These are phyloP conservation scores for Palythoa grandiflora DNA, from an alignment of 92 coral and sea anemone genomes.

Conservation along the genomic window DNA sequence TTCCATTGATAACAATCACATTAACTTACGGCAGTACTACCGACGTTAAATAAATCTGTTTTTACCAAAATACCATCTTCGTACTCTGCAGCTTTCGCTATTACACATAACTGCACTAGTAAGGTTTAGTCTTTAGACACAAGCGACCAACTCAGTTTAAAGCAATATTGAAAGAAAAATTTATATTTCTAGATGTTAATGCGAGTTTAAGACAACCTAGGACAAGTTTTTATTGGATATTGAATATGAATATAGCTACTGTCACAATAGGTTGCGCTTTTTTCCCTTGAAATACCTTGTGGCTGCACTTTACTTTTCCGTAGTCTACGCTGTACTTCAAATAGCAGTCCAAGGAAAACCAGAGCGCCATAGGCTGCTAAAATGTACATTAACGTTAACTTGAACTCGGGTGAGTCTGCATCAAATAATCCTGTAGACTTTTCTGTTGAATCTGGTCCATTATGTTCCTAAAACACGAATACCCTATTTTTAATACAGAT, in stretches of 20 bases:
- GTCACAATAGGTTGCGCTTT: neutral
- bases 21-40: too few relatives aligned
- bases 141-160: too few relatives aligned
- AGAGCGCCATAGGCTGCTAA: neutral
- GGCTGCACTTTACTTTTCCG: neutral
- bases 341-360: constrained; percentile 25
- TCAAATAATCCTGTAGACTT: constrained; percentile 12
- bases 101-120: too few relatives aligned
- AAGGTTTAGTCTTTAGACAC: neutral
- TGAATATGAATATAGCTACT: too few relatives aligned
- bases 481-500: neutral
- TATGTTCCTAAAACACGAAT: constrained; percentile 17
- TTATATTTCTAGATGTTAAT: neutral
- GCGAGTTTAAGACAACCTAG: neutral
- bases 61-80: too few relatives aligned
- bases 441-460: constrained; percentile 6
- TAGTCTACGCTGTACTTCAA: constrained; percentile 1
- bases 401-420: constrained; percentile 11
- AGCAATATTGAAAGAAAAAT: neutral
- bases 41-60: too few relatives aligned
- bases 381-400: neutral
- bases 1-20: too few relatives aligned
- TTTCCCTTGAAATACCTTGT: neutral
- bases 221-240: too few relatives aligned
- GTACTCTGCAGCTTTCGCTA: too few relatives aligned